Base-by-base conservation (phyloP, 2,888 invertebrate genomes). In the Girardia tigrina region DNA sequence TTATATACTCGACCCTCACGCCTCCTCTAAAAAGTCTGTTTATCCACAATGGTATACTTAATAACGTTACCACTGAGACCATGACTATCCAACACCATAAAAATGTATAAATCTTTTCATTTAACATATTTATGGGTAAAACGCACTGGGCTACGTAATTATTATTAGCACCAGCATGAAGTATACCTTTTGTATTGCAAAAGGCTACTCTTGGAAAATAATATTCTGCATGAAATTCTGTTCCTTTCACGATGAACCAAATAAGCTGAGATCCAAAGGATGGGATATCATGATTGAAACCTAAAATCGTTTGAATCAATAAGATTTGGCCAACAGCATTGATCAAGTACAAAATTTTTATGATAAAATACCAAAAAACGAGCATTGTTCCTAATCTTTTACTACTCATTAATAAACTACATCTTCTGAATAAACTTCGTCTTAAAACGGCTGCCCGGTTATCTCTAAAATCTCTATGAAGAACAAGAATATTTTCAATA, bases 401-500 rank as follows among this genome's bases (percentile, higher is more conserved):
- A 56, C 56, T 56, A 56, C 56, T 56, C 56, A 56, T 56, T 6
- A 56, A 56, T 8, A 56, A 56, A 56, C 56, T 56, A n/a, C 56
- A 56, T n/a, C 23, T 56, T 20, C 56, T 56, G 23, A 56, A 56
- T n/a, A 56, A 12, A n/a, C 2, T 20, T 8, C 56, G 56, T 2
- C 56, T n/a, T 20, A 56, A 20, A n/a, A 20, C 23, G 6, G 56
- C 56, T 2, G 23, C n/a, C 23, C 23, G n/a, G 23, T 56, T 56
- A n/a, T 56, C 23, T 56, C 56, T 4, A n/a, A 12, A 56, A 56
- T 56, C 56, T n/a, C 56, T 56, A n/a, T 56, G 56, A n/a, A 56
- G 56, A 56, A 56, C 56, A 20, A 56, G 56, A n/a, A 56, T 56
- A n/a, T 56, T 56, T n/a, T 56, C 56, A 56, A 56, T 56, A 16